Percentiles rank a stretch among this genome's conserved stretches.
Conservation (phyloP, 1,140 invertebrate genomes). For the Manduca sexta region DNA sequence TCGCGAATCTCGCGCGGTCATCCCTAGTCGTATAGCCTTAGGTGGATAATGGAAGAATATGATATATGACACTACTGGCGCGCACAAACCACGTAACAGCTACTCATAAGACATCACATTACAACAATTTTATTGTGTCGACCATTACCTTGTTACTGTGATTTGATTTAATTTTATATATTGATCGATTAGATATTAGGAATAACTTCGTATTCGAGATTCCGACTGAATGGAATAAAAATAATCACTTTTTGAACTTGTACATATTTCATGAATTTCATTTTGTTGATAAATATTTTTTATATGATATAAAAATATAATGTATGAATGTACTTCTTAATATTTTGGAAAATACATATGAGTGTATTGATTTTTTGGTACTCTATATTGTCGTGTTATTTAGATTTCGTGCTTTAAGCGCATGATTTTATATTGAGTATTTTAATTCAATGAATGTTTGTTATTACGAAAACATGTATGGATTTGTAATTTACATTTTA, state of each 20-base stretch:
- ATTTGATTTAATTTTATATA: conserved; percentile 62
- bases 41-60: too few relatives aligned
- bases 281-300: too few relatives aligned
- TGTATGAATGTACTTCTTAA: not conserved
- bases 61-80: conserved; percentile 1
- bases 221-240: conserved; percentile 51
- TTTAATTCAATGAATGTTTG: conserved; percentile 58
- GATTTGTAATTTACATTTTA: conserved; percentile 53
- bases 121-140: conserved; percentile 30
- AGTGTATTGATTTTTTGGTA: conserved; percentile 40
- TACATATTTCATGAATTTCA: conserved; percentile 15
- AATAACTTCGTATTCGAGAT: conserved; percentile 46
- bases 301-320: not conserved
- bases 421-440: conserved; percentile 62
- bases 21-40: too few relatives aligned
- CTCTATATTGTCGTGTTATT: conserved; percentile 49
- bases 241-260: conserved; percentile 25
- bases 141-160: conserved; percentile 68
- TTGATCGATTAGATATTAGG: conserved; percentile 32
- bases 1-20: too few relatives aligned
- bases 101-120: conserved; percentile 39
- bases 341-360: conserved; percentile 36
- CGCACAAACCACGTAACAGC: conserved; percentile 37
- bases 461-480: conserved; percentile 48
- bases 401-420: conserved; percentile 64